Percentiles rank a stretch among this genome's conserved stretches.
phyloP scores from a whole-genome alignment of 2,888 invertebrate species.

The Synergus umbraculus region DNA sequence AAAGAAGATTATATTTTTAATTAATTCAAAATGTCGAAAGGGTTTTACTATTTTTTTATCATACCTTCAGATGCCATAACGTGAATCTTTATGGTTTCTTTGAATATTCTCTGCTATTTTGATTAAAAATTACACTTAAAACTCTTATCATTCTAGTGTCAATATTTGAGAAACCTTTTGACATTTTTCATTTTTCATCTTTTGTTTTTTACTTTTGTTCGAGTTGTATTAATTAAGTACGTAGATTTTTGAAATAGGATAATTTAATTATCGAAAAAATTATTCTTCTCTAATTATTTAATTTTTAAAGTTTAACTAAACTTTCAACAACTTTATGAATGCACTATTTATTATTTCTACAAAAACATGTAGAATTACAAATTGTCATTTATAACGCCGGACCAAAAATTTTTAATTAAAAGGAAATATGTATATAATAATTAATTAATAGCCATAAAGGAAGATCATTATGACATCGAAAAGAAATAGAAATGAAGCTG shows the following conservation, averaged over 20 bases:
- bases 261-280: too few relatives aligned
- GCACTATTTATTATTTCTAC: background rate
- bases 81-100: background rate
- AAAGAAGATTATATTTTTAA: background rate
- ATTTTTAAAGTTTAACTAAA: background rate
- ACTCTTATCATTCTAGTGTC: background rate
- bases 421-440: background rate
- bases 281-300: background rate
- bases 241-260: background rate
- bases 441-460: conserved; percentile 63
- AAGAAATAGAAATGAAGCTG: conserved; percentile 59
- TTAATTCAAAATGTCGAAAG: background rate
- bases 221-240: background rate
- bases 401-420: background rate
- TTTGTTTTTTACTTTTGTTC: conserved; percentile 7
- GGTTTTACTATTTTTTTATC: background rate
- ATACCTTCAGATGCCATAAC: conserved; percentile 24
- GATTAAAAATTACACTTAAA: background rate
- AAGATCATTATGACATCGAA: conserved; percentile 64
- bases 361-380: background rate
- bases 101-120: background rate
- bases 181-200: background rate
- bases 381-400: background rate
- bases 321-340: background rate
- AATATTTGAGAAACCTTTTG: background rate